Base-by-base conservation (phyloP, 2,113 vertebrate genomes). In the Phyllopteryx taeniolatus region DNA sequence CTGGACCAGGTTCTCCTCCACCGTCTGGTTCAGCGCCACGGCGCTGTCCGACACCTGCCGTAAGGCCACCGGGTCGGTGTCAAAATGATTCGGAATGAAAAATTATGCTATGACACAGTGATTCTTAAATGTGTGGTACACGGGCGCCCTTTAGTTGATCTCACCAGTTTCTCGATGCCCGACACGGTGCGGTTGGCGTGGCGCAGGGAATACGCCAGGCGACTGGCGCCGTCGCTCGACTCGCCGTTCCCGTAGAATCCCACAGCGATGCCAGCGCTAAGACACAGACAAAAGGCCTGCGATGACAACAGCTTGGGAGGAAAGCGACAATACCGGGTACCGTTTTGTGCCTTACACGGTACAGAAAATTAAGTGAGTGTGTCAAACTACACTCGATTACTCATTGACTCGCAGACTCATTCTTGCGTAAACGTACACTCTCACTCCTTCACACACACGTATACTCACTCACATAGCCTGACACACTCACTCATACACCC, bases 161-260 rank as follows among this genome's bases (percentile, higher is more conserved):
- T 93, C 78, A 98, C 96, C 90, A 95, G 89, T 79, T 96, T 96
- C 74, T 98, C 94, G 65, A 98, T 94, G 9, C 96, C 96, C 0
- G 94, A 93, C 80, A 98, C 91, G 0, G 96, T 98, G 89, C 94
- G 96, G 92, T 98, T 98, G 17, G 96, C 96, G 1, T 98, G 96
- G 74, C 95, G 94, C 8, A 98, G 93, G 0, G 96, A 98, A 85
- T 98, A 98, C 0, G 95, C 95, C 82, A 96, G 77, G 67, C 96
- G 93, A 77, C 91, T 94, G 65, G 96, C 89, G 71, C 96, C 96
- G 0, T 98, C 96, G 0, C 96, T 96, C 4, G 95, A 96, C 87
- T 98, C 96, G 22, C 96, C 96, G 33, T 98, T 98, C 76, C 96
- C 96, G 5, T 98, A 98, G 93, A 98, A 98, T 12, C 96, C 96